Conservation (phyloP, 1,140 invertebrate species). For the Idris sp. region DNA sequence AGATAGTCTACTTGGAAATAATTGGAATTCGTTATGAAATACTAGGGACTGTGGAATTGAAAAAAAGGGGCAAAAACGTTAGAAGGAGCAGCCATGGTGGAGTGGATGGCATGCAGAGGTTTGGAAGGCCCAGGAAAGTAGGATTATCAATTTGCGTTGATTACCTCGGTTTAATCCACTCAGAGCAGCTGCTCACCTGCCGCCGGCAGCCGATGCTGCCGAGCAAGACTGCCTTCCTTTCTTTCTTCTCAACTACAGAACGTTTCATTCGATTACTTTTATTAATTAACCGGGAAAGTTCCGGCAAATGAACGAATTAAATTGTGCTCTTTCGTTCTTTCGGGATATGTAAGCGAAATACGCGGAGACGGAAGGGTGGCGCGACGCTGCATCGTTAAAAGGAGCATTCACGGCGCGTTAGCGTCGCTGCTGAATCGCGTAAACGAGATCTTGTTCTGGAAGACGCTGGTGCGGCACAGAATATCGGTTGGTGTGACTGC, state of each 20-base stretch:
- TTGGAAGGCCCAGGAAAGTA: conserved; percentile 66
- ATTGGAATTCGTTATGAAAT: conserved; percentile 53
- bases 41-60: conserved; percentile 39
- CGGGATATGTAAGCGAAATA: conserved; percentile 52
- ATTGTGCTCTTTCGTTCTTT: conserved; percentile 66
- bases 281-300: conserved; percentile 70
- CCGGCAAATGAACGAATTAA: conserved; percentile 70
- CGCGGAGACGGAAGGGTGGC: conserved; percentile 17
- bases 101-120: conserved; percentile 53
- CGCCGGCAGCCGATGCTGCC: conserved; percentile 59
- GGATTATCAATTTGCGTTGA: conserved; percentile 76
- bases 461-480: conserved; percentile 26
- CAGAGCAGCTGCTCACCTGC: conserved; percentile 74
- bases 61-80: conserved; percentile 46
- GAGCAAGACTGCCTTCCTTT: conserved; percentile 36
- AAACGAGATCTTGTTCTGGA: conserved; percentile 51
- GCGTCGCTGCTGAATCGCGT: conserved; percentile 55
- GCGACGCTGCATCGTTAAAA: conserved; percentile 49
- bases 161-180: conserved; percentile 76
- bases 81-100: conserved; percentile 32
- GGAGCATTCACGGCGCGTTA: conserved; percentile 54
- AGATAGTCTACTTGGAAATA: conserved; percentile 33
- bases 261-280: conserved; percentile 74
- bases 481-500: conserved; percentile 43
- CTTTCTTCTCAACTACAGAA: conserved; percentile 55